A percentile compares a stretch with the other conserved stretches of the same genome.
These are phyloP conservation scores for Ceyx margarethae DNA, from an alignment of 2,113 vertebrate genomes.

Conservation along the genomic window DNA sequence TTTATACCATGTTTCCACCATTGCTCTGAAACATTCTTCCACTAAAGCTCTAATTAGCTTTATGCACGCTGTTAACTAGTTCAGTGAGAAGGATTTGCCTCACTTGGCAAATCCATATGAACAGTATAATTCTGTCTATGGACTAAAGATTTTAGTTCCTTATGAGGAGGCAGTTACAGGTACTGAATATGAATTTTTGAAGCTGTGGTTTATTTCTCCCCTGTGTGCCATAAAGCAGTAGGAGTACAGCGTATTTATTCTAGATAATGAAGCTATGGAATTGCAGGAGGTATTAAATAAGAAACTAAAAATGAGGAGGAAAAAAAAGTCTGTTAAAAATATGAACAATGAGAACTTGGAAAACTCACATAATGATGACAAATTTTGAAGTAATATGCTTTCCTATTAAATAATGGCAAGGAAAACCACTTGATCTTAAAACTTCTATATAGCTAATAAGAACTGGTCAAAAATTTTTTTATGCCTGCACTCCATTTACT, in stretches of 20 bases:
- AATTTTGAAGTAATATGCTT: background rate
- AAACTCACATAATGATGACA: background rate
- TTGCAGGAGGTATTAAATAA: conserved; percentile 25
- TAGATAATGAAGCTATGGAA: conserved; percentile 21
- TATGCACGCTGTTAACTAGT: background rate
- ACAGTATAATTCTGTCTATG: background rate
- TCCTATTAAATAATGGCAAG: background rate
- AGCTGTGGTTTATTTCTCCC: conserved; percentile 1
- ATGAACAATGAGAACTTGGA: background rate
- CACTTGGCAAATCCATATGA: background rate
- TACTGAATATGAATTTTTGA: conserved; percentile 11
- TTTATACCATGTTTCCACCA: background rate
- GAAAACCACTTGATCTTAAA: background rate
- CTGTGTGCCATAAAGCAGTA: background rate
- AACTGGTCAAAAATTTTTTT: conserved; percentile 1
- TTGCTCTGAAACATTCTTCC: background rate
- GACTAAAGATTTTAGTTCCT: background rate
- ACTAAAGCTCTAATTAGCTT: background rate
- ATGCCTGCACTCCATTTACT: background rate
- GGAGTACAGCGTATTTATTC: conserved; percentile 24
- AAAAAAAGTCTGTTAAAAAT: background rate
- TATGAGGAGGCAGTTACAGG: background rate
- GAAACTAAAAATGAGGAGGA: background rate
- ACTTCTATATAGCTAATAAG: background rate
- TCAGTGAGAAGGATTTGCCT: background rate